Evolutionary conservation across 2,888 invertebrate species (phyloP).

Genomic region (Cerastoderma edule): DNA sequence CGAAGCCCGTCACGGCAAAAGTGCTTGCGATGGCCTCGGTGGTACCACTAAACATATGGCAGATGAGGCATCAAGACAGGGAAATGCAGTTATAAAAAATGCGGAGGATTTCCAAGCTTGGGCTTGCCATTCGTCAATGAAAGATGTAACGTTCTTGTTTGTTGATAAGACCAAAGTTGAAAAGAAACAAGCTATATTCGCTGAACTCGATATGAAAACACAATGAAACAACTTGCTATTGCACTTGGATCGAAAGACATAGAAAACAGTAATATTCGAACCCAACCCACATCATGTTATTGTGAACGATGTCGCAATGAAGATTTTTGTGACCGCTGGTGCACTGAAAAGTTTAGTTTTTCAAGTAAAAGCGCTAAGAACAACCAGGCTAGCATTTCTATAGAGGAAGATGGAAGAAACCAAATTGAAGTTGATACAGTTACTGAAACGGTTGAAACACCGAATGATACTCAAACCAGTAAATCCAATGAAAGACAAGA

Average conservation of each 20-base stretch:
- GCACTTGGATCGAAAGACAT: background rate
- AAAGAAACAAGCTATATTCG: background rate
- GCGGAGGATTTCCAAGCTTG: slow-evolving; percentile 28
- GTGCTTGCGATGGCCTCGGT: slow-evolving; percentile 58
- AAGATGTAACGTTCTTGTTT: slow-evolving; percentile 3
- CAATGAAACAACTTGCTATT: slow-evolving; percentile 18
- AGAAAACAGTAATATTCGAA: background rate
- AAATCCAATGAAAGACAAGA: too few species aligned
- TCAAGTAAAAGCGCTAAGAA: too few species aligned
- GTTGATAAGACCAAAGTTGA: background rate
- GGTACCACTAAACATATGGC: slow-evolving; percentile 51
- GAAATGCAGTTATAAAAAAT: slow-evolving; percentile 35
- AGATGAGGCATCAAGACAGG: slow-evolving; percentile 40
- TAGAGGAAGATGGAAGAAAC: too few species aligned
- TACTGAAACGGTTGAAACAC: too few species aligned
- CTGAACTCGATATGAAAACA: slow-evolving; percentile 4
- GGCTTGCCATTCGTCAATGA: slow-evolving; percentile 1
- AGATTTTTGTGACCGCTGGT: background rate
- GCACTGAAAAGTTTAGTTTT: background rate
- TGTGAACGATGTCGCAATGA: background rate
- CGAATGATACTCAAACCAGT: too few species aligned
- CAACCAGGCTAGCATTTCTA: too few species aligned
- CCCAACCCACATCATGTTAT: slow-evolving; percentile 10
- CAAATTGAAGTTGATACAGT: too few species aligned
- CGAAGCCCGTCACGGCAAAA: slow-evolving; percentile 57